Conservation (phyloP, 1,140 invertebrate species). For the Trichomalopsis sarcophagae region DNA sequence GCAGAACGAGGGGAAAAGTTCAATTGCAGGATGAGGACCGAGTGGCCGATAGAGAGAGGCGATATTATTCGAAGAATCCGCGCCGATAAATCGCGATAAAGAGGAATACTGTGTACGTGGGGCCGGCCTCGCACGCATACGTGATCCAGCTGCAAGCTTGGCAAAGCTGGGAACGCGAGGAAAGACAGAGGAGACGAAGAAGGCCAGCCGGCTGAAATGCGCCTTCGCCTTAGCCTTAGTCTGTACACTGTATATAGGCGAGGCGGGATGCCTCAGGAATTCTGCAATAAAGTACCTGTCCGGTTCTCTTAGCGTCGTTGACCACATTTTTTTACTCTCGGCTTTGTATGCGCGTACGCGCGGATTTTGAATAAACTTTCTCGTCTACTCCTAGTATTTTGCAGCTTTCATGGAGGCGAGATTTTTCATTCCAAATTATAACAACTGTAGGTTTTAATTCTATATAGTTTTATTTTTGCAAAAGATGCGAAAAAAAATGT, state of each 20-base stretch:
- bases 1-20: not conserved
- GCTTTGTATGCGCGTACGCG: too few species aligned
- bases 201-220: not conserved
- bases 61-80: constrained; percentile 35
- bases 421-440: too few species aligned
- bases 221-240: not conserved
- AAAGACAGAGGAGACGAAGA: not conserved
- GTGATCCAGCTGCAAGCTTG: not conserved
- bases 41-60: not conserved
- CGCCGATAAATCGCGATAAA: constrained; percentile 47
- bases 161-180: not conserved
- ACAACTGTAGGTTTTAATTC: too few species aligned
- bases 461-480: too few species aligned
- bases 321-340: not conserved
- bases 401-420: too few species aligned
- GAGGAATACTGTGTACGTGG: constrained; percentile 5
- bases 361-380: too few species aligned
- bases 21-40: constrained; percentile 3
- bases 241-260: not conserved
- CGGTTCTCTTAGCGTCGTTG: not conserved
- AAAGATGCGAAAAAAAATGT: not conserved
- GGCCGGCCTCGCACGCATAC: not conserved
- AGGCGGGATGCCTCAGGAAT: not conserved
- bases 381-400: too few species aligned
- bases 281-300: constrained; percentile 18